Evolutionary conservation across 2,113 vertebrate species (phyloP), one percentile per base, ranked within the genome.

Genomic region (Bos javanicus): DNA sequence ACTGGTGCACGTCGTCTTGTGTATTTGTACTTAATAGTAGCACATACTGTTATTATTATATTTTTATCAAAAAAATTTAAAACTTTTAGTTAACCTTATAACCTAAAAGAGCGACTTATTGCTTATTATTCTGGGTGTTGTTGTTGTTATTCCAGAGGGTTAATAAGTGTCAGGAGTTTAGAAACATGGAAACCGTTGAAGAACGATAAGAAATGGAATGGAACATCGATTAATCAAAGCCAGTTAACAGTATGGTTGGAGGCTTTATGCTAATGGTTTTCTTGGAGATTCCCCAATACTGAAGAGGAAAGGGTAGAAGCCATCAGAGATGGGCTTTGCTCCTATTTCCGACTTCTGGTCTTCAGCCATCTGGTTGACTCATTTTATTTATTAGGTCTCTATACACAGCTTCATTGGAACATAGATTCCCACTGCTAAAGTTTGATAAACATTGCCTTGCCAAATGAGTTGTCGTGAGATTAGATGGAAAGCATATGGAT

Each of bases 281-380:
- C 36, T 5, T 36, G 3, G 33, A n/a, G 7, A 3, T 3, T n/a
- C 10, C 9, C 13, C 3, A 30, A 33, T 16, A 4, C 12, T 14
- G 10, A 57, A n/a, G 2, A 33, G 3, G 15, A 36, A 56, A 9
- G 0, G 5, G 19, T 21, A 4, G 50, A 46, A 48, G 5, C 30
- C 19, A 28, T 10, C 1, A 2, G 43, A 5, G 2, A 12, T 11
- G n/a, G 7, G 3, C 15, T 78, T n/a, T 78, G 1, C 2, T 39
- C 8, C 36, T 62, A 1, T 4, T 48, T 25, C 9, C 0, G n/a
- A 10, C 21, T 62, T 39, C 11, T 1, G 3, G 5, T 13, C 16
- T 19, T 10, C 33, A 88, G 2, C 36, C 33, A 4, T 4, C 9
- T 30, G 39, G 14, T 12, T 50, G 33, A 43, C 21, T 33, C 3